Evolutionary conservation across 2,797 vertebrate genomes (phyloP).

Genomic region (Gobionotothen gibberifrons): DNA sequence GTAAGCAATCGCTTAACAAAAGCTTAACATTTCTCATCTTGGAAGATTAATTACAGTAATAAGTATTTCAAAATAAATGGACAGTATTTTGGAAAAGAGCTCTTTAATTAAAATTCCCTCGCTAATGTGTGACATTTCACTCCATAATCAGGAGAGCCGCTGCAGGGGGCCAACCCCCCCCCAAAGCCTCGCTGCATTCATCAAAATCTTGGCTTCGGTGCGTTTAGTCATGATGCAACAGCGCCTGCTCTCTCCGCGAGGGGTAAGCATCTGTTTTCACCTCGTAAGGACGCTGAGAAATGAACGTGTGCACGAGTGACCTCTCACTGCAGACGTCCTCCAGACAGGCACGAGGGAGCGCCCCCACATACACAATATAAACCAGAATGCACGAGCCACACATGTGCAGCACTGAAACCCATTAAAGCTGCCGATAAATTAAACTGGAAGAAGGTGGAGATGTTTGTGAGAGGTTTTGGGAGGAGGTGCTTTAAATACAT

Average conservation of each 20-base stretch:
- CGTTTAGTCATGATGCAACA: conserved; percentile 58
- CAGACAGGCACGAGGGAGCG: conserved; percentile 44
- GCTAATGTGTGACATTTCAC: conserved; percentile 53
- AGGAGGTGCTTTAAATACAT: conserved; percentile 2
- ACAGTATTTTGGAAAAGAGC: conserved; percentile 49
- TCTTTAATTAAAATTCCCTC: conserved; percentile 50
- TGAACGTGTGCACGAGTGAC: conserved; percentile 41
- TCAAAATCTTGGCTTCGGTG: conserved; percentile 33
- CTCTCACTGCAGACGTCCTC: conserved; percentile 50
- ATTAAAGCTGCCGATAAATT: conserved; percentile 36
- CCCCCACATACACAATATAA: conserved; percentile 17
- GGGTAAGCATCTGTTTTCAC: conserved; percentile 68
- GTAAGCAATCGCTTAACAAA: conserved; percentile 38
- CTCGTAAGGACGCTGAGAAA: conserved; percentile 50
- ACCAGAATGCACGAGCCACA: conserved; percentile 27
- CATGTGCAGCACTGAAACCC: conserved; percentile 24
- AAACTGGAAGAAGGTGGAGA: conserved; percentile 38
- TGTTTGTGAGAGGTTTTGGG: conserved; percentile 36
- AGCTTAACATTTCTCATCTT: background rate
- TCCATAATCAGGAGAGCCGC: conserved; percentile 49
- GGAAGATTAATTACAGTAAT: conserved; percentile 11
- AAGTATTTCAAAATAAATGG: conserved; percentile 59
- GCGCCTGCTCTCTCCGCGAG: conserved; percentile 35
- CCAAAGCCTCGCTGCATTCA: conserved; percentile 10
- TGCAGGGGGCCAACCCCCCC: conserved; percentile 18